These are phyloP conservation scores for Dicycla oo DNA, from an alignment of 2,888 invertebrate species.

Conservation along the genomic window DNA sequence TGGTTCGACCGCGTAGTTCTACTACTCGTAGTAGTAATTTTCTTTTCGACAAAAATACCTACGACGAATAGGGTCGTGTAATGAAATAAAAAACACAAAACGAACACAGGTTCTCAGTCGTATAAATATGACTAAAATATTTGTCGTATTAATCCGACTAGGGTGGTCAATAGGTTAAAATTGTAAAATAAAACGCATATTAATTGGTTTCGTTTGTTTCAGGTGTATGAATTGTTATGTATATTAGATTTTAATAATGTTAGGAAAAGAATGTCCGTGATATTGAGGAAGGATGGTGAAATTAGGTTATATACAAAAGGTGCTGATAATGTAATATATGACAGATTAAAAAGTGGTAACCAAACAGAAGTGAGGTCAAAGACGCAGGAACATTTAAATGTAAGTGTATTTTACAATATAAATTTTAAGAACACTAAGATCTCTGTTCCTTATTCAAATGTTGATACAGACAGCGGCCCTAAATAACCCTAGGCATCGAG, in stretches of 20 bases:
- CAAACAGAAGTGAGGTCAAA: slow-evolving; percentile 94
- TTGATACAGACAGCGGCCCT: too few species aligned
- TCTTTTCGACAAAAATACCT: too few species aligned
- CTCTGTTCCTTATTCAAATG: not conserved
- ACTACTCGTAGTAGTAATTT: too few species aligned
- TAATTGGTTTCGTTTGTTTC: slow-evolving; percentile 73
- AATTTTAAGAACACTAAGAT: not conserved
- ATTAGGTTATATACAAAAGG: slow-evolving; percentile 98
- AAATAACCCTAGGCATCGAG: too few species aligned
- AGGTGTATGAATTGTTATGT: slow-evolving; percentile 98
- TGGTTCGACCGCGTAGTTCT: too few species aligned
- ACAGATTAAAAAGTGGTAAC: slow-evolving; percentile 93
- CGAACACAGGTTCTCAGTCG: too few species aligned
- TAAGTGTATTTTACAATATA: slow-evolving; percentile 86
- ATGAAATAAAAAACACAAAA: too few species aligned
- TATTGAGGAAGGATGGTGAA: slow-evolving; percentile 95
- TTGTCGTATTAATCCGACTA: too few species aligned
- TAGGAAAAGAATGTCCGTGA: slow-evolving; percentile 99
- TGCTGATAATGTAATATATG: slow-evolving; percentile 99
- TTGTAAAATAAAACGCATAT: not conserved
- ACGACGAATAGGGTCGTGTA: too few species aligned
- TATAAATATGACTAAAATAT: too few species aligned
- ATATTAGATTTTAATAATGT: slow-evolving; percentile 99
- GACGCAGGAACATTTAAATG: slow-evolving; percentile 98
- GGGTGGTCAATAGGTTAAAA: too few species aligned